Base-by-base conservation (phyloP, 2,797 vertebrate species). In the Aphelocoma californica region DNA sequence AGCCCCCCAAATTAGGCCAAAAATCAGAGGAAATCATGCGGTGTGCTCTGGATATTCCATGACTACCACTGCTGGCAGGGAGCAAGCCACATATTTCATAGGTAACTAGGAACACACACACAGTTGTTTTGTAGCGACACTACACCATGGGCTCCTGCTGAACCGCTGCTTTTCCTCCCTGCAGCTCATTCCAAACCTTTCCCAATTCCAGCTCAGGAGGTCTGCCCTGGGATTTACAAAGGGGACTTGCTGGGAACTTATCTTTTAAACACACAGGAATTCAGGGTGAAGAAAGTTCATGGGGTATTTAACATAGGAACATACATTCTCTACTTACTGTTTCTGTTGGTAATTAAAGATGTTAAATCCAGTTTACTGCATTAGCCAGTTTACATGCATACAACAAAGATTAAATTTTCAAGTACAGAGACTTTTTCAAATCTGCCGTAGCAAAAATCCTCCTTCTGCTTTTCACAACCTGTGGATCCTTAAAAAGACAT, bases 101-200 rank as follows among this genome's bases (percentile, higher is more conserved):
- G 91, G 95, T 95, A 95, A 95, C 95, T 80, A 95, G 78, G 94
- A 80, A 92, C 81, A 97, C 92, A 97, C 86, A 74, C 60, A 28
- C 53, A 9, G 86, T 58, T 94, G 95, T 96, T 97, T 96, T 84
- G 88, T 93, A 97, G 95, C 74, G 93, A 96, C 84, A 54, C 90
- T 50, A 20, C 34, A 23, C 71, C 74, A 65, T 2, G 7, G 47
- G 83, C 72, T 89, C 74, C 74, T 31, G 74, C 81, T 12, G 23
- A 88, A 72, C 64, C 1, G 2, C 81, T 26, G 72, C 73, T 78
- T 91, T 54, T 89, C 75, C 61, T 65, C 78, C 53, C 53, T 1
- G 0, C 38, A 44, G 61, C 86, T 77, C 26, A 1, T n/a, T 73
- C 77, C 83, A 89, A 87, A 73, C 18, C 26, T 44, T n/a, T 4